phyloP scores from a whole-genome alignment of 2,888 invertebrate species.

The Apoda limacodes region DNA sequence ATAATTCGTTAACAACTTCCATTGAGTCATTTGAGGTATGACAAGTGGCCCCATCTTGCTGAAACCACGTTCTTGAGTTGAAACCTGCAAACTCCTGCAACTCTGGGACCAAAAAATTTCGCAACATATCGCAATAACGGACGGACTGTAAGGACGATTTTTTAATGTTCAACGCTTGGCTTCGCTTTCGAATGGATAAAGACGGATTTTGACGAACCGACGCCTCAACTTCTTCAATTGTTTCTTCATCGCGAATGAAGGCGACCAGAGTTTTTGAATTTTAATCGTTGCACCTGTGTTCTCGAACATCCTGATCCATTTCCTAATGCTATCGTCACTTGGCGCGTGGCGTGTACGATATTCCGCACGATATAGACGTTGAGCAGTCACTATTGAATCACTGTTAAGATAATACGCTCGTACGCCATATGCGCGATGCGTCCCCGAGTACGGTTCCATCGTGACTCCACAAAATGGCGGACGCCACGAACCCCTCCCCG shows the following conservation, averaged over 20 bases:
- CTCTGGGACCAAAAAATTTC: constrained; percentile 18
- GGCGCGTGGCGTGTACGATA: constrained; percentile 14
- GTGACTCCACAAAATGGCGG: constrained; percentile 3
- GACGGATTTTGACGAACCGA: constrained; percentile 21
- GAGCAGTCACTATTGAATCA: too few species aligned
- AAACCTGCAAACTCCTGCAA: constrained; percentile 13
- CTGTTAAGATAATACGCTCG: too few species aligned
- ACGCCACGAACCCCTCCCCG: constrained; percentile 6
- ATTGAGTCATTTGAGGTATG: too few species aligned
- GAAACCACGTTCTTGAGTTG: constrained; percentile 20
- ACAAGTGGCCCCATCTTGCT: too few species aligned
- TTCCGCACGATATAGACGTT: too few species aligned
- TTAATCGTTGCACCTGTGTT: too few species aligned
- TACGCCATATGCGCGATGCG: constrained; percentile 10
- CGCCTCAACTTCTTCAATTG: constrained; percentile 7
- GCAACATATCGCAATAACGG: constrained; percentile 20
- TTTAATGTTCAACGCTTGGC: constrained; percentile 18
- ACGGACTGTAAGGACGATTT: constrained; percentile 18
- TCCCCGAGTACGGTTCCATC: constrained; percentile 10
- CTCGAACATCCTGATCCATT: constrained; percentile 17
- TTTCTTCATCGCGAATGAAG: constrained; percentile 9
- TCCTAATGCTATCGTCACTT: constrained; percentile 13
- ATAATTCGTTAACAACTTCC: too few species aligned
- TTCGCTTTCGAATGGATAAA: constrained; percentile 18
- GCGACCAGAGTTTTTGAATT: constrained; percentile 15